Conservation (phyloP, 2,113 vertebrate genomes). For the Chloebia gouldiae region DNA sequence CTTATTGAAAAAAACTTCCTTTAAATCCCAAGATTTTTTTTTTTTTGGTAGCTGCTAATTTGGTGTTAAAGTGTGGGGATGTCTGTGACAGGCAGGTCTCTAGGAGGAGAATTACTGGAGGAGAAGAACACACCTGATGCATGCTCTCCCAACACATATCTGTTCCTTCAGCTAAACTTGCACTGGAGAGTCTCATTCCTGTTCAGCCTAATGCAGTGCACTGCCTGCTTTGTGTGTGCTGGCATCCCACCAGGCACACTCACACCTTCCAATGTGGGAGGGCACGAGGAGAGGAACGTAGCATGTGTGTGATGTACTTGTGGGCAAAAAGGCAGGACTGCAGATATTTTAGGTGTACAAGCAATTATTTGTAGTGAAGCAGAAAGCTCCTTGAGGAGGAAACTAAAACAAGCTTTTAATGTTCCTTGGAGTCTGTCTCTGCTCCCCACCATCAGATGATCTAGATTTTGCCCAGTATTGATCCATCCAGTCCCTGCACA, state of each 20-base stretch:
- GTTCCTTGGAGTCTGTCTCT: background rate
- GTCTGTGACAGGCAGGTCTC: background rate
- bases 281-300: accelerated
- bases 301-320: background rate
- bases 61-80: background rate
- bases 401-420: background rate
- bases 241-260: background rate
- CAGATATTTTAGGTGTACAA: background rate
- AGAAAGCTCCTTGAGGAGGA: background rate
- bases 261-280: background rate
- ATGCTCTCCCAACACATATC: background rate
- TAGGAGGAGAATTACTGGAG: background rate
- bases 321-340: background rate
- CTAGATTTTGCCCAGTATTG: background rate
- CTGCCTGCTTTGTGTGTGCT: background rate
- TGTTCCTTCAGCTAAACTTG: background rate
- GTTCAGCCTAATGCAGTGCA: background rate
- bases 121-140: background rate
- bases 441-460: background rate
- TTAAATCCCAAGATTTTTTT: background rate
- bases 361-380: background rate
- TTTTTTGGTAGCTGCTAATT: background rate
- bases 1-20: background rate
- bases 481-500: background rate
- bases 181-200: background rate